These are phyloP conservation scores for Leptopilina drosophilae DNA, from an alignment of 2,888 invertebrate species.

Conservation along the genomic window DNA sequence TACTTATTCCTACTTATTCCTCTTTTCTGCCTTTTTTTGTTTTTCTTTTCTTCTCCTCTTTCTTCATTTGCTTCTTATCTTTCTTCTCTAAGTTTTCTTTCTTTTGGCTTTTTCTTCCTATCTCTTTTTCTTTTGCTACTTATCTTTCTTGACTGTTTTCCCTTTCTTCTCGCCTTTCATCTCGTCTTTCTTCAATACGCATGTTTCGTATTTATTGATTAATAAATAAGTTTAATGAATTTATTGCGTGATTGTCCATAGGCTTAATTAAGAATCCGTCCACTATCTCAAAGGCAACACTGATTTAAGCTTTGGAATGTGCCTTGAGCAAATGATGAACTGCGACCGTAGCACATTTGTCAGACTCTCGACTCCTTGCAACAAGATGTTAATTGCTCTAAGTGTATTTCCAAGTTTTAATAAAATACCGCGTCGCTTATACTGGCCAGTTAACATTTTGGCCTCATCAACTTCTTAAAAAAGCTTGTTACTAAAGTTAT, in stretches of 20 bases:
- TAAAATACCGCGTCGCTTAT: slow-evolving; percentile 49
- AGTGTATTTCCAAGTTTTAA: slow-evolving; percentile 53
- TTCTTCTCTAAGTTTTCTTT: too few species aligned
- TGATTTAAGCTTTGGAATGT: slow-evolving; percentile 37
- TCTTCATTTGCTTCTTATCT: too few species aligned
- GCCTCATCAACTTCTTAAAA: slow-evolving; percentile 43
- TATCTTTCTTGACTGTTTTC: not conserved
- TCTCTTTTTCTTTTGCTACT: too few species aligned
- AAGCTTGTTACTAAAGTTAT: slow-evolving; percentile 42
- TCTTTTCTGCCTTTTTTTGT: too few species aligned
- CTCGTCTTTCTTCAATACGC: too few species aligned
- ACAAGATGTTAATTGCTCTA: slow-evolving; percentile 50
- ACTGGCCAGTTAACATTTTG: slow-evolving; percentile 46
- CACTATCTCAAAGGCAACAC: slow-evolving; percentile 12
- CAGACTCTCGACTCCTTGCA: slow-evolving; percentile 50
- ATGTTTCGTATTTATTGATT: not conserved
- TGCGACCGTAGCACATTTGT: slow-evolving; percentile 47
- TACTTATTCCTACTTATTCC: too few species aligned
- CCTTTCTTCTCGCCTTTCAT: not conserved
- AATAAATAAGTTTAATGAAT: slow-evolving; percentile 8
- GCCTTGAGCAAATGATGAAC: slow-evolving; percentile 25
- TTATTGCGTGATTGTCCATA: slow-evolving; percentile 22
- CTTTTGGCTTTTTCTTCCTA: too few species aligned
- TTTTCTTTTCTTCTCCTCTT: too few species aligned
- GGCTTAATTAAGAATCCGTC: slow-evolving; percentile 32